These are phyloP conservation scores for Monoplex corrugatus DNA, from an alignment of 2,888 invertebrate genomes.

Conservation along the genomic window DNA sequence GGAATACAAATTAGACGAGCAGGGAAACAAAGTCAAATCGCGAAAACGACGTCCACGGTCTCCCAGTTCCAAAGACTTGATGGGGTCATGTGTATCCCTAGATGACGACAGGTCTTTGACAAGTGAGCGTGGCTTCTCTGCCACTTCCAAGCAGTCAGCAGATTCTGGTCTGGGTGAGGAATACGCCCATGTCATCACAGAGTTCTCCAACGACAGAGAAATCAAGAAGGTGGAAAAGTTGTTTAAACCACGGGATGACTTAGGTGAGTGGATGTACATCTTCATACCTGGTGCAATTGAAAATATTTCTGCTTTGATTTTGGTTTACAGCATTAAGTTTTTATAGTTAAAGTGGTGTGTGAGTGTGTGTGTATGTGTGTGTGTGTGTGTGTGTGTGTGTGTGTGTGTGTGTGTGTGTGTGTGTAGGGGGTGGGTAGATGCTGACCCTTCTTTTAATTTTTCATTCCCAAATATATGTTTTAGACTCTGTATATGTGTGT, in stretches of 20 bases:
- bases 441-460: too few species aligned
- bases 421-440: too few species aligned
- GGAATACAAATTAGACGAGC: conserved; percentile 63
- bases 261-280: conserved; percentile 65
- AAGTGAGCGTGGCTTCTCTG: conserved; percentile 73
- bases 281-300: too few species aligned
- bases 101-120: conserved; percentile 59
- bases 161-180: conserved; percentile 76
- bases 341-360: background rate
- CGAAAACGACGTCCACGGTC: background rate
- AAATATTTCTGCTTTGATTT: too few species aligned
- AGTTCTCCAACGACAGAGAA: conserved; percentile 61
- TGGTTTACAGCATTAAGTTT: too few species aligned
- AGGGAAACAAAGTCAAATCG: conserved; percentile 56
- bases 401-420: background rate
- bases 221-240: conserved; percentile 66
- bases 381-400: background rate
- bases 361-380: background rate
- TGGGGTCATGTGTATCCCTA: conserved; percentile 63
- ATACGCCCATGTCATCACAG: conserved; percentile 67
- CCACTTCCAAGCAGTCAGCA: conserved; percentile 75
- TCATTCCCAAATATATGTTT: too few species aligned
- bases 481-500: background rate
- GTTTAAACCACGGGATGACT: conserved; percentile 66
- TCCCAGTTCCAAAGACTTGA: conserved; percentile 51